Evolutionary conservation across 2,113 vertebrate genomes (phyloP), one percentile per base, ranked within the genome.

Genomic region (Neoarius graeffei): DNA sequence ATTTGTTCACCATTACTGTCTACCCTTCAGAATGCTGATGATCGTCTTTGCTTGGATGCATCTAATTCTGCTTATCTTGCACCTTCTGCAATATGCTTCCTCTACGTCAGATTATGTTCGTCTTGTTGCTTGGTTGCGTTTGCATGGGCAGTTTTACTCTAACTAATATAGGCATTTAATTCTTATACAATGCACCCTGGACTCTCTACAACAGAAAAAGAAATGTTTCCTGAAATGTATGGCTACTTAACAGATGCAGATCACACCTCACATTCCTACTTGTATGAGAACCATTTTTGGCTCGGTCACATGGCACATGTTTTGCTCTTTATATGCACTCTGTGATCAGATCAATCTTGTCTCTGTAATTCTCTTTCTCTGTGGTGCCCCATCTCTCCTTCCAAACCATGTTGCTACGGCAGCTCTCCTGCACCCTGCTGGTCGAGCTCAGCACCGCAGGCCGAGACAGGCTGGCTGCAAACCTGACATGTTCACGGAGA

Each of bases 381-480:
- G 76, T 54, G 93, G 92, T 93, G 94, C 93, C 91, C 87, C 89
- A 93, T 94, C 93, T 94, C 91, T 95, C 95, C 95, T 96, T 96
- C 95, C 95, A 96, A 95, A 89, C 95, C 95, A 95, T 96, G 95
- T 90, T 93, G 91, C 90, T 50, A 88, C 92, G 88, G 80, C 90
- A 90, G 91, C 93, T 91, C 92, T 93, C 89, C 91, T 93, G 91
- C 91, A 90, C 88, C 91, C 93, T 94, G 93, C 92, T 93, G 93
- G 88, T 83, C 57, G 19, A 81, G 66, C 84, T 35, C 52, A 83
- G 81, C 85, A 92, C 88, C 89, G 91, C 93, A 92, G 91, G 90
- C 76, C 17, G 73, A 89, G 91, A 85, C 88, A 90, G 94, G 92
- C 92, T 92, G 91, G 91, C 91, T 85, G 91, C 42, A 42, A 89